Percentiles rank a stretch among this genome's conserved stretches.
Evolutionary conservation across 2,113 vertebrate genomes (phyloP).

Genomic region (Brachypodius melanocephalos): DNA sequence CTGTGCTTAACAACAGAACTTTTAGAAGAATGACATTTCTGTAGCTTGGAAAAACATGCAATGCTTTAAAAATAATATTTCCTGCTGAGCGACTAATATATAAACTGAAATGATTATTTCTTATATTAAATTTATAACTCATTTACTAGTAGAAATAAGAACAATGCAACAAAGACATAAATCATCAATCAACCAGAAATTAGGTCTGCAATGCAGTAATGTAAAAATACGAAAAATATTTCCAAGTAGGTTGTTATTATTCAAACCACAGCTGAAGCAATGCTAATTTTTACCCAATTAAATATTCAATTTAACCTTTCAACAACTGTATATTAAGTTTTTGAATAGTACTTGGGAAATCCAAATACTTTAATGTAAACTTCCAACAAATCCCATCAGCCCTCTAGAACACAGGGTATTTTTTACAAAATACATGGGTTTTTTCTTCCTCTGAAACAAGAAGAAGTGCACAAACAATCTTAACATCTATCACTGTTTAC

Average conservation of each 20-base stretch:
- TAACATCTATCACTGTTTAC: neutral
- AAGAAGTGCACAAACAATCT: neutral
- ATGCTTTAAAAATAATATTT: neutral
- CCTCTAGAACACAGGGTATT: neutral
- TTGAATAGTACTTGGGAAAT: neutral
- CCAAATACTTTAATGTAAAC: neutral
- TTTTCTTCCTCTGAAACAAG: neutral
- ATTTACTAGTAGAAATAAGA: neutral
- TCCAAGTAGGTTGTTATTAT: neutral
- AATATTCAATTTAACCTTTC: neutral
- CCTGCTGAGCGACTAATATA: neutral
- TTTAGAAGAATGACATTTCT: neutral
- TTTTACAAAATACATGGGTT: neutral
- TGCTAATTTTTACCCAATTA: neutral
- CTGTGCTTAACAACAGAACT: neutral
- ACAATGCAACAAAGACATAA: neutral
- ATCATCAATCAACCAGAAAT: neutral
- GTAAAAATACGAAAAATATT: neutral
- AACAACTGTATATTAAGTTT: neutral
- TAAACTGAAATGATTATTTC: neutral
- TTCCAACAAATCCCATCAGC: neutral
- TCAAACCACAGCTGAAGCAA: neutral
- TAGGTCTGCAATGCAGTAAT: neutral
- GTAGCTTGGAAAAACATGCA: neutral
- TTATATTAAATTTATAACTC: neutral